Evolutionary conservation across 2,113 vertebrate genomes (phyloP).

Genomic region (Eulemur rufifrons): DNA sequence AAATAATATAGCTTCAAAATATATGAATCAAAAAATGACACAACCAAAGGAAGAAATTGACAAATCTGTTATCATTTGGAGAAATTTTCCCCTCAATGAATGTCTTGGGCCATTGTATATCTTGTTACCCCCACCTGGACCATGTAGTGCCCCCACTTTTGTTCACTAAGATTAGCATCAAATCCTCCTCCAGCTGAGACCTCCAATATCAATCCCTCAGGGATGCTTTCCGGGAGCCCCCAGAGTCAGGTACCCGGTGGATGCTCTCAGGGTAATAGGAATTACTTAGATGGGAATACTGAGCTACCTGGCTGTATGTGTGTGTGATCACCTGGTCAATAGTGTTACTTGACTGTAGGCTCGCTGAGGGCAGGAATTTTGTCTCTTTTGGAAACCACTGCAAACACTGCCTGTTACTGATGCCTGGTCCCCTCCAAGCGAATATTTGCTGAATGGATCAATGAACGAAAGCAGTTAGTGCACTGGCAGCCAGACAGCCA

Average conservation of each 20-base stretch:
- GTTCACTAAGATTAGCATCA: neutral
- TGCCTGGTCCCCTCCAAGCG: too few species aligned
- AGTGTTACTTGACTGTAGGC: neutral
- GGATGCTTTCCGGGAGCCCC: neutral
- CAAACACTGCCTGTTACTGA: neutral
- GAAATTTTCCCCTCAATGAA: neutral
- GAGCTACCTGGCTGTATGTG: accelerated
- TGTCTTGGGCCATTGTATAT: accelerated
- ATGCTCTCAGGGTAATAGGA: too few species aligned
- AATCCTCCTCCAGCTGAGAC: neutral
- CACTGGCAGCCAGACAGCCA: neutral
- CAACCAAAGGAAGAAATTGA: neutral
- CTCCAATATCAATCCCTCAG: neutral
- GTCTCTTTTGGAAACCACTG: neutral
- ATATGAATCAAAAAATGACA: neutral
- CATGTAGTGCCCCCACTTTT: accelerated
- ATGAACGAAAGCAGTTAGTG: accelerated
- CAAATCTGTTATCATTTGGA: neutral
- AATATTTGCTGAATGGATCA: neutral
- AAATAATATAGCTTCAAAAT: neutral
- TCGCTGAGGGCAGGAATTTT: neutral
- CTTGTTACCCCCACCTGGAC: neutral
- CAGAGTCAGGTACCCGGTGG: accelerated
- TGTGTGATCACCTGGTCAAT: accelerated
- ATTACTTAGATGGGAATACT: too few species aligned